These are phyloP conservation scores for Alentia gelatinosa DNA, from an alignment of 2,888 invertebrate genomes.

Conservation along the genomic window DNA sequence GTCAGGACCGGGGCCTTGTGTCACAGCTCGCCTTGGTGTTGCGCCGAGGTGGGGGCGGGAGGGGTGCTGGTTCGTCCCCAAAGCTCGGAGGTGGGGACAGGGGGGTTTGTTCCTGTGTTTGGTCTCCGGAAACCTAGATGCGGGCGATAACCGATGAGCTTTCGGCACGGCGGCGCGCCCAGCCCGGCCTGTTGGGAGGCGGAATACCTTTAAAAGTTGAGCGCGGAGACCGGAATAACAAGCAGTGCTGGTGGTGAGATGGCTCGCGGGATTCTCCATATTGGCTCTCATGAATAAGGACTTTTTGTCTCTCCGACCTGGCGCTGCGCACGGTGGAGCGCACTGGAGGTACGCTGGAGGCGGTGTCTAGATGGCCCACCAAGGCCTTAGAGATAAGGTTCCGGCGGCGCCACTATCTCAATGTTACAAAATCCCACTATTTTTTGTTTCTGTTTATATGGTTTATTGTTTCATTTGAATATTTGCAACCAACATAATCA, in stretches of 20 bases:
- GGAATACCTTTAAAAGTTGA: constrained; percentile 11
- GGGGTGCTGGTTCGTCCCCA: not conserved
- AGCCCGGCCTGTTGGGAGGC: not conserved
- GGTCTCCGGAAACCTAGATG: not conserved
- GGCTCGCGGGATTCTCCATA: not conserved
- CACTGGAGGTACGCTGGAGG: too few species aligned
- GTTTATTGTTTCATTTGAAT: too few species aligned
- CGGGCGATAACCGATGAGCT: not conserved
- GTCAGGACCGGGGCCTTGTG: not conserved
- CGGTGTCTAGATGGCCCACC: too few species aligned
- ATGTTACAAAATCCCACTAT: too few species aligned
- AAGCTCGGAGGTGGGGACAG: not conserved
- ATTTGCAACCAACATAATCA: too few species aligned
- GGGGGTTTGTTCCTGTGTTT: not conserved
- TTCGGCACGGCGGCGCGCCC: not conserved
- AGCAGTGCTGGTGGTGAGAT: not conserved
- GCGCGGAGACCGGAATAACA: constrained; percentile 1
- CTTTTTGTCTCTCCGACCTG: not conserved
- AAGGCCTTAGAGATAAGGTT: too few species aligned
- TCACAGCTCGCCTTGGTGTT: not conserved
- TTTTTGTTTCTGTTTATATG: too few species aligned
- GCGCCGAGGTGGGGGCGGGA: too few species aligned
- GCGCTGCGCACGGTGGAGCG: not conserved
- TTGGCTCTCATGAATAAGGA: not conserved
- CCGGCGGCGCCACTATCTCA: too few species aligned